Conservation (phyloP, 2,797 vertebrate genomes). For the Sylvilagus floridanus region DNA sequence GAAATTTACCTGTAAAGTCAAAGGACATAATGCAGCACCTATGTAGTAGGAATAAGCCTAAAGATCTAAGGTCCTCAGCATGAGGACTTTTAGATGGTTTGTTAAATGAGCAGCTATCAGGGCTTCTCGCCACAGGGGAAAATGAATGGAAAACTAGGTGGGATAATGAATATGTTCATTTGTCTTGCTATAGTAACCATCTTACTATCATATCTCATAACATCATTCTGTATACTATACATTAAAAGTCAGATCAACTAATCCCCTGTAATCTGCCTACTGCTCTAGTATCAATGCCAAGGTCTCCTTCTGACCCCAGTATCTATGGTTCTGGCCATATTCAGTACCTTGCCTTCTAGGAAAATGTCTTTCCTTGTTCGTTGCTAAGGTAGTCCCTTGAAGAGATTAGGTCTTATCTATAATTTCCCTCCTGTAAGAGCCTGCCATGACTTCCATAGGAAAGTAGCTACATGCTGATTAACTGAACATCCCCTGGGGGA, state of each 20-base stretch:
- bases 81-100: not conserved
- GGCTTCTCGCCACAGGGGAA: not conserved
- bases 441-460: not conserved
- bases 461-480: not conserved
- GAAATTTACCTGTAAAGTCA: not conserved
- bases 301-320: accelerated
- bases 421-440: not conserved
- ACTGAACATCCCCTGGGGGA: not conserved
- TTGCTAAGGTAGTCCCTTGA: not conserved
- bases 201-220: not conserved
- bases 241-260: no score
- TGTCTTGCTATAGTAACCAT: not conserved
- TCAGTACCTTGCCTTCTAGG: not conserved
- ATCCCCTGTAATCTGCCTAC: not conserved
- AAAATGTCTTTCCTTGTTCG: not conserved
- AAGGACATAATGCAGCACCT: not conserved
- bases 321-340: not conserved
- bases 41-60: not conserved
- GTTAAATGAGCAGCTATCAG: not conserved
- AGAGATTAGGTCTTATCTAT: not conserved
- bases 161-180: not conserved
- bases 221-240: not conserved
- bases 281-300: not conserved
- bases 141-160: not conserved
- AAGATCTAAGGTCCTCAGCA: not conserved